Conservation (phyloP, 2,888 invertebrate genomes). For the Hydrotaea cyrtoneurina region DNA sequence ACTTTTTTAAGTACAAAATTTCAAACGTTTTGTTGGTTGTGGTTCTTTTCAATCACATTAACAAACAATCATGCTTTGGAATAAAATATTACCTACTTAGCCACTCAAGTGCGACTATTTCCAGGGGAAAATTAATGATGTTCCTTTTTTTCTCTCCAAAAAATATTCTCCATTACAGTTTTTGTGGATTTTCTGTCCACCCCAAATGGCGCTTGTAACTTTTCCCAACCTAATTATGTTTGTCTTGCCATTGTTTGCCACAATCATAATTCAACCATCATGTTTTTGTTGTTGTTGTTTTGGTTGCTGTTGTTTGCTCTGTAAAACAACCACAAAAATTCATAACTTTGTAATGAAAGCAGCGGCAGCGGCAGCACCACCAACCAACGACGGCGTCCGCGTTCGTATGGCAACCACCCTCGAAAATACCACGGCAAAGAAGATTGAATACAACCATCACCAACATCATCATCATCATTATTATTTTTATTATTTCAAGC, state of each 20-base stretch:
- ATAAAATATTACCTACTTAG: slow-evolving; percentile 6
- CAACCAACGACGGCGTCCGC: not conserved
- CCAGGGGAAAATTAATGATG: not conserved
- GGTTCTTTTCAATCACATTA: not conserved
- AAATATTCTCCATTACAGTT: slow-evolving; percentile 16
- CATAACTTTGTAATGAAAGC: slow-evolving; percentile 35
- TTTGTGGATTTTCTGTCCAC: not conserved
- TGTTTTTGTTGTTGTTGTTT: slow-evolving; percentile 52
- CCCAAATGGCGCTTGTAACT: not conserved
- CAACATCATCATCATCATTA: not conserved
- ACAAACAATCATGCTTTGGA: slow-evolving; percentile 19
- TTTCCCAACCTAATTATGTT: slow-evolving; percentile 43
- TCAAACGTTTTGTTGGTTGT: not conserved
- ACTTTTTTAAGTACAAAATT: too few relatives aligned
- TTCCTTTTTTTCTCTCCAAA: not conserved
- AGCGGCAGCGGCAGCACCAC: slow-evolving; percentile 18
- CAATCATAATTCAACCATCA: slow-evolving; percentile 64
- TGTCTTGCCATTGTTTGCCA: slow-evolving; percentile 52
- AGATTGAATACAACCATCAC: slow-evolving; percentile 1
- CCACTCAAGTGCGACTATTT: not conserved
- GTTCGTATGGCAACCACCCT: slow-evolving; percentile 23
- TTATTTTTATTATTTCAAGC: not conserved
- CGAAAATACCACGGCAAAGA: slow-evolving; percentile 3
- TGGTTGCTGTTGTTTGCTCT: slow-evolving; percentile 12
- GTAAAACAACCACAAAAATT: slow-evolving; percentile 29